These are phyloP conservation scores for Pantherophis alleghaniensis DNA, from an alignment of 2,797 vertebrate genomes.

Conservation along the genomic window DNA sequence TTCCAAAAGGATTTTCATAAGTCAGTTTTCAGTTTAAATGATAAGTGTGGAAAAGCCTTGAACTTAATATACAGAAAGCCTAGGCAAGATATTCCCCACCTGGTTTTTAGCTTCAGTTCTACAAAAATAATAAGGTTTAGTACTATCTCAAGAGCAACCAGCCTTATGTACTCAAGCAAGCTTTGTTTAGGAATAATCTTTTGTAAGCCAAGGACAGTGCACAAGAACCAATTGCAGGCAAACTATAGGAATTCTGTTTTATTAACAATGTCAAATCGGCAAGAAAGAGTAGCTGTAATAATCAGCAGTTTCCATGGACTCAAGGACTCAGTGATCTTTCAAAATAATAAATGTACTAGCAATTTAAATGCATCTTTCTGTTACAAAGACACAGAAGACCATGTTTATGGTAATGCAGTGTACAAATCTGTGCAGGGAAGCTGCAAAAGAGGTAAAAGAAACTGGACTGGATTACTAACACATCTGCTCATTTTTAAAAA, in stretches of 20 bases:
- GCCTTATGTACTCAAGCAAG: neutral
- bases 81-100: neutral
- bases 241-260: neutral
- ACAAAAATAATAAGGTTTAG: neutral
- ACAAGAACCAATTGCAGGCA: neutral
- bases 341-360: constrained; percentile 4
- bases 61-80: neutral
- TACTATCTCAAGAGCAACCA: neutral
- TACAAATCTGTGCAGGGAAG: neutral
- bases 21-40: neutral
- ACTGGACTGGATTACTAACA: neutral
- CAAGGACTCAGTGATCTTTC: constrained; percentile 21
- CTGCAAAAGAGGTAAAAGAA: neutral
- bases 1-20: neutral
- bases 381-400: neutral
- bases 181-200: neutral
- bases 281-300: neutral
- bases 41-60: neutral
- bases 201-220: neutral
- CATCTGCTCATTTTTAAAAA: neutral
- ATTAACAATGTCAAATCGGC: neutral
- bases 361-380: constrained; percentile 10
- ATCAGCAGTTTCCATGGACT: neutral
- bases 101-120: neutral
- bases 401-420: constrained; percentile 6